Base-by-base conservation (phyloP, 1,140 invertebrate genomes). In the Aculops lycopersici region DNA sequence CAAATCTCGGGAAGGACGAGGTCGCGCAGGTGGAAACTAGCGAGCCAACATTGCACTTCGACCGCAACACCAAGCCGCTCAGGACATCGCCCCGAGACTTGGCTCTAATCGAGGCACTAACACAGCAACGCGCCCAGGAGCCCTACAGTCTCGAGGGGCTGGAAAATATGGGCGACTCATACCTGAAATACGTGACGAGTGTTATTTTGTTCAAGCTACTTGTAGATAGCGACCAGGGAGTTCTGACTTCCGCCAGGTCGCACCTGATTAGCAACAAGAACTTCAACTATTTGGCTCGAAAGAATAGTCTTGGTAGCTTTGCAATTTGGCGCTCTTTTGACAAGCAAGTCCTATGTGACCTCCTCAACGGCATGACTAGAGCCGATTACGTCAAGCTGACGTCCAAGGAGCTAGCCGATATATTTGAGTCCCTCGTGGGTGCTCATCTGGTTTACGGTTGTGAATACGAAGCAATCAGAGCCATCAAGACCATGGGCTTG, bases 91-190 rank as follows among this genome's bases (percentile, higher is more conserved):
- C 36, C 8, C 15, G 36, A n/a, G 13, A 42, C 15, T 8, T n/a
- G 35, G 1, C 36, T 14, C 21, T 8, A 16, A 38, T 24, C 14
- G 20, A 12, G 21, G 55, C 38, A 19, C 39, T 48, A 43, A 37
- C 36, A 43, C n/a, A n/a, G n/a, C n/a, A n/a, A n/a, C n/a, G n/a
- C n/a, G n/a, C n/a, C n/a, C n/a, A n/a, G n/a, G 80, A 90, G 53
- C 67, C 69, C 3, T 69, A 79, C 38, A 69, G 80, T 53, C 60
- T 80, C 45, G 80, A 88, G 54, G 58, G 77, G 3, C 54, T 72
- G 3, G 80, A 88, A 57, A 74, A 73, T 0, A 60, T 88, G 15
- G 81, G 81, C 0, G 80, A 90, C 57, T 71, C 74, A 1, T 84
- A 80, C 51, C 58, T 88, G 1, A 90, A 88, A 57, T 72, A 74